A percentile compares a stretch with the other conserved stretches of the same genome.
phyloP scores from a whole-genome alignment of 2,113 vertebrate species.

The Anser brachyrhynchus region DNA sequence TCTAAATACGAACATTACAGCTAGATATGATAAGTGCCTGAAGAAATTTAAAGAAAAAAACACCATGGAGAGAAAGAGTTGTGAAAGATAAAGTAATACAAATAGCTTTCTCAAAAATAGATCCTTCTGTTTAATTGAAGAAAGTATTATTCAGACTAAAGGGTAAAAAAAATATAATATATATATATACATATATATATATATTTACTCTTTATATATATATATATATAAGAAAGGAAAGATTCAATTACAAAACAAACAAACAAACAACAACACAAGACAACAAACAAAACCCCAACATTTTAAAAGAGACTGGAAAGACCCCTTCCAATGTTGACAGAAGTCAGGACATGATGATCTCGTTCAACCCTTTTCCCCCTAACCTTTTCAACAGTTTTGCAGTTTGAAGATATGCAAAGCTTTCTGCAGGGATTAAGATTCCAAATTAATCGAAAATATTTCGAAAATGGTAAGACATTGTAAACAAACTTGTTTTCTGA shows the following conservation, averaged over 20 bases:
- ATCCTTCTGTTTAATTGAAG: background rate
- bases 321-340: background rate
- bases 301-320: background rate
- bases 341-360: background rate
- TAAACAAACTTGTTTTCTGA: background rate
- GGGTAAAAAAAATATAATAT: no score
- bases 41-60: background rate
- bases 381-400: no score
- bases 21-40: background rate
- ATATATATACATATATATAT: background rate
- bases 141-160: background rate
- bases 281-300: no score
- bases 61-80: background rate
- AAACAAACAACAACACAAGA: no score
- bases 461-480: background rate
- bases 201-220: no score
- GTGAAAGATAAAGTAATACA: background rate
- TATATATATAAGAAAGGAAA: background rate
- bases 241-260: background rate
- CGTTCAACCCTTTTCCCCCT: background rate
- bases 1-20: background rate
- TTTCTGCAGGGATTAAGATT: background rate
- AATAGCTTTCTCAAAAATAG: background rate
- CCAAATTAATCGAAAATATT: background rate
- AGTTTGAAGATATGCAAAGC: background rate